These are phyloP conservation scores for Protonemura montana DNA, from an alignment of 2,888 invertebrate species.

Conservation along the genomic window DNA sequence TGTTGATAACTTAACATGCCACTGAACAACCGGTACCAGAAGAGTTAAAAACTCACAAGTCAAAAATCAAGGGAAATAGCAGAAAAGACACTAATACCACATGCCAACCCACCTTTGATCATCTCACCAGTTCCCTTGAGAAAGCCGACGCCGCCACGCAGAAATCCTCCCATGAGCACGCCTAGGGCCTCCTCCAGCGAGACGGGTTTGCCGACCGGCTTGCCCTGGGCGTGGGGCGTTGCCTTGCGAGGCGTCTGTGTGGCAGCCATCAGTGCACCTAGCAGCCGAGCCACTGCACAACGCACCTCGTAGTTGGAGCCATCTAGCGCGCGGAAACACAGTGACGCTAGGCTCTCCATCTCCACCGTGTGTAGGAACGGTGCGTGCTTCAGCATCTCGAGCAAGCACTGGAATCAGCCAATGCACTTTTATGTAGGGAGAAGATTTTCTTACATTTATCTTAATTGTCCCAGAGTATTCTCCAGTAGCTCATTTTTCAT, in stretches of 20 bases:
- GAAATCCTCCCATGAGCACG: constrained; percentile 91
- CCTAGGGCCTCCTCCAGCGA: constrained; percentile 91
- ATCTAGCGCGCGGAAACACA: constrained; percentile 91
- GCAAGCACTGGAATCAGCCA: constrained; percentile 73
- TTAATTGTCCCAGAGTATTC: too few relatives aligned
- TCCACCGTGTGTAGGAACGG: constrained; percentile 86
- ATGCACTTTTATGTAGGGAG: too few relatives aligned
- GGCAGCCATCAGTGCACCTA: constrained; percentile 86
- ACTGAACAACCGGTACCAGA: too few relatives aligned
- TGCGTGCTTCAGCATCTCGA: constrained; percentile 88
- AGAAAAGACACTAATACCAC: too few relatives aligned
- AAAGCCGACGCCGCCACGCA: constrained; percentile 93
- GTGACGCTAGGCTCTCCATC: constrained; percentile 87
- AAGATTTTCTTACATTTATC: too few relatives aligned
- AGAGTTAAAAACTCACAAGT: too few relatives aligned
- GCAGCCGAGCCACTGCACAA: constrained; percentile 88
- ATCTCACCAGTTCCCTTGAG: constrained; percentile 93
- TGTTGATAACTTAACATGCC: too few relatives aligned
- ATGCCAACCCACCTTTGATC: constrained; percentile 71
- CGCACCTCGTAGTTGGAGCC: constrained; percentile 91
- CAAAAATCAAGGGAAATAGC: too few relatives aligned
- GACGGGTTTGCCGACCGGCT: constrained; percentile 69
- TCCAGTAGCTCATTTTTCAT: too few relatives aligned
- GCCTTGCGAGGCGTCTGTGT: constrained; percentile 75
- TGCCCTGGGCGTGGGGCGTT: constrained; percentile 61